A percentile compares a stretch with the other conserved stretches of the same genome.
Conservation (phyloP, 2,888 invertebrate genomes). For the Synanthedon andrenaeformis region DNA sequence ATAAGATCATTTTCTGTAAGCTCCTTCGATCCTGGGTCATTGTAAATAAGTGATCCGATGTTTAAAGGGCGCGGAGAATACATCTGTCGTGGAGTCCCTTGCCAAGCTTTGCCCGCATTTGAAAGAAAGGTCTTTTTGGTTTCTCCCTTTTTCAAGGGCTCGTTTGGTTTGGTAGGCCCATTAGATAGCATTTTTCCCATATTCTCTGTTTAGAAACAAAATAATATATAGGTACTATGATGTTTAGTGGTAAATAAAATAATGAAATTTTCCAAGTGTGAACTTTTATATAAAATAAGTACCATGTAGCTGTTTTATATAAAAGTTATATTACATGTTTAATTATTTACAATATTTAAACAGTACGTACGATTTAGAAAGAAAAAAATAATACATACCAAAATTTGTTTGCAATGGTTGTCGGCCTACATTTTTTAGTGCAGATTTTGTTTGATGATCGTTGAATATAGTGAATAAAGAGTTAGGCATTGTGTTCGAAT, state of each 20-base stretch:
- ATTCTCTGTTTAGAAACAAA: conserved; percentile 35
- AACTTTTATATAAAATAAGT: not conserved
- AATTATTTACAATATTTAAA: not conserved
- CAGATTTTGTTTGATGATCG: conserved; percentile 36
- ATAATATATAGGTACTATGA: not conserved
- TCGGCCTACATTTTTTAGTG: conserved; percentile 42
- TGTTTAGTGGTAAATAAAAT: not conserved
- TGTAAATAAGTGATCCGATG: conserved; percentile 46
- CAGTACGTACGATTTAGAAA: not conserved
- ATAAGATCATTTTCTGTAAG: conserved; percentile 21
- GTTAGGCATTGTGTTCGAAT: conserved; percentile 32
- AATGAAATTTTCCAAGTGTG: not conserved
- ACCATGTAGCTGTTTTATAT: too few relatives aligned
- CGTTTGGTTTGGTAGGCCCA: conserved; percentile 47
- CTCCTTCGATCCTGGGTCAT: conserved; percentile 14
- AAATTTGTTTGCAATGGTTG: conserved; percentile 43
- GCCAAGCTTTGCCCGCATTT: conserved; percentile 47
- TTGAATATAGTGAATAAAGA: conserved; percentile 53
- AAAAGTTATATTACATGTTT: too few relatives aligned
- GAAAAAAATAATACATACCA: conserved; percentile 25
- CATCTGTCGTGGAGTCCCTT: conserved; percentile 42
- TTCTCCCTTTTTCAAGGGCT: conserved; percentile 43
- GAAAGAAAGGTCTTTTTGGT: conserved; percentile 49
- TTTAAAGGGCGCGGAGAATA: conserved; percentile 45
- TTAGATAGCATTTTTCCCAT: conserved; percentile 41